phyloP scores from a whole-genome alignment of 2,888 invertebrate species.

The Pomacea canaliculata region DNA sequence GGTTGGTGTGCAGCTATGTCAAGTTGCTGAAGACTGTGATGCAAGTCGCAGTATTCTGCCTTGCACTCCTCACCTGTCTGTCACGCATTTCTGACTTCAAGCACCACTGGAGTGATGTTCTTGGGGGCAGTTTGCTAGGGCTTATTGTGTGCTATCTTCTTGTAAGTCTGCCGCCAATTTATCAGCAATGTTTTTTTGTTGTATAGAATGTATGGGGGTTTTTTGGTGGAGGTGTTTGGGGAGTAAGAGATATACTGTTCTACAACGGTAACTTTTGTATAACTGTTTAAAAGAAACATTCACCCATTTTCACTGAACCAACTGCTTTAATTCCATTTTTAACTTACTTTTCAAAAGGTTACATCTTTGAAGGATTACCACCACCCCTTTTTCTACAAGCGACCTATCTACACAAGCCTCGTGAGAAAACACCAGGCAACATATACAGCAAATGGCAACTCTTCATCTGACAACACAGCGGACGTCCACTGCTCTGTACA shows the following conservation, averaged over 20 bases:
- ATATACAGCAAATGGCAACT: neutral
- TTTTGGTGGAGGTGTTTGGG: no score
- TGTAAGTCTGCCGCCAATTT: slow-evolving; percentile 16
- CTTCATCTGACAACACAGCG: neutral
- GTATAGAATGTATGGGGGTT: neutral
- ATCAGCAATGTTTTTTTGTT: neutral
- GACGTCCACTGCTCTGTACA: slow-evolving; percentile 1
- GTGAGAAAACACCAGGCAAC: neutral
- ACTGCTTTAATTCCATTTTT: neutral
- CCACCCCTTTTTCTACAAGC: neutral
- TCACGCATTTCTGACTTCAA: slow-evolving; percentile 95
- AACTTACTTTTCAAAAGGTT: neutral
- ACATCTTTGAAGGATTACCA: slow-evolving; percentile 9
- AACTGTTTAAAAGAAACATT: no score
- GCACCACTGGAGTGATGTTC: slow-evolving; percentile 98
- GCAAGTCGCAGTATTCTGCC: slow-evolving; percentile 83
- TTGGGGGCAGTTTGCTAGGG: slow-evolving; percentile 79
- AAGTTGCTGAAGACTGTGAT: slow-evolving; percentile 85
- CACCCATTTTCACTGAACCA: neutral
- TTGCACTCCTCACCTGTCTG: slow-evolving; percentile 76
- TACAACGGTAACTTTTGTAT: no score
- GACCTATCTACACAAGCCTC: neutral
- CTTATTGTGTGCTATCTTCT: slow-evolving; percentile 64
- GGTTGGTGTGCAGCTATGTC: slow-evolving; percentile 42
- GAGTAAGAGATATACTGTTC: no score